phyloP scores from a whole-genome alignment of 2,797 vertebrate genomes.

The Emydoidea blandingii region DNA sequence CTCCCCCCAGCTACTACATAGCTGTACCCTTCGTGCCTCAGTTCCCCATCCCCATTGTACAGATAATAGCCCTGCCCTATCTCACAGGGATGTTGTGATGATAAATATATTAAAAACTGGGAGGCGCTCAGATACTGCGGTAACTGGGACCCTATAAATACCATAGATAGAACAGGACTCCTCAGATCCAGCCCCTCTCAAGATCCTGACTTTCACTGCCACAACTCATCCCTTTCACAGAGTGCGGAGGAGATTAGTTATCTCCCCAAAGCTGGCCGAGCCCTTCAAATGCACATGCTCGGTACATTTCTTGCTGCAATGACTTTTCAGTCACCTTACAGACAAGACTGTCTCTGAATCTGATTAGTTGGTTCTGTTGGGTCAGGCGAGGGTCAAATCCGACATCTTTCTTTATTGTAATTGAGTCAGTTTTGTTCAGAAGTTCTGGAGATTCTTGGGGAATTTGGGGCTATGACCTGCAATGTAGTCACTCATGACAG shows the following conservation, averaged over 20 bases:
- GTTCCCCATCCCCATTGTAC: background rate
- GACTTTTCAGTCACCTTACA: slow-evolving; percentile 43
- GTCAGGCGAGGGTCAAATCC: slow-evolving; percentile 66
- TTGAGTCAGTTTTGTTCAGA: slow-evolving; percentile 59
- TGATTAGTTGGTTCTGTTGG: slow-evolving; percentile 56
- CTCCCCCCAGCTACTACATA: background rate
- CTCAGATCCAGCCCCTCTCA: background rate
- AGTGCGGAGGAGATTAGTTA: slow-evolving; percentile 56
- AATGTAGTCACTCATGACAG: slow-evolving; percentile 35
- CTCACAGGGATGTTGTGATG: accelerated
- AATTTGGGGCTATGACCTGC: slow-evolving; percentile 71
- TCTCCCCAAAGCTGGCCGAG: background rate
- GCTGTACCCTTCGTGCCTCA: background rate
- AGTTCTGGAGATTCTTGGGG: slow-evolving; percentile 60
- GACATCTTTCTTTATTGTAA: slow-evolving; percentile 69
- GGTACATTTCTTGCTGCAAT: slow-evolving; percentile 52
- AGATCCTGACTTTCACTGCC: slow-evolving; percentile 16
- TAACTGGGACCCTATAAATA: background rate
- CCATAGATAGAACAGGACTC: background rate
- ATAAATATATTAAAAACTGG: background rate
- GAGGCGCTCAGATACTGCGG: background rate
- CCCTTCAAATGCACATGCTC: slow-evolving; percentile 31
- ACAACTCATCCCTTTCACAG: slow-evolving; percentile 23
- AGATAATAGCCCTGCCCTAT: background rate
- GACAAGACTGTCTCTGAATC: slow-evolving; percentile 67